Percentiles rank a stretch among this genome's conserved stretches.
Conservation (phyloP, 2,888 invertebrate genomes). For the Glyphotaelius pellucidus region DNA sequence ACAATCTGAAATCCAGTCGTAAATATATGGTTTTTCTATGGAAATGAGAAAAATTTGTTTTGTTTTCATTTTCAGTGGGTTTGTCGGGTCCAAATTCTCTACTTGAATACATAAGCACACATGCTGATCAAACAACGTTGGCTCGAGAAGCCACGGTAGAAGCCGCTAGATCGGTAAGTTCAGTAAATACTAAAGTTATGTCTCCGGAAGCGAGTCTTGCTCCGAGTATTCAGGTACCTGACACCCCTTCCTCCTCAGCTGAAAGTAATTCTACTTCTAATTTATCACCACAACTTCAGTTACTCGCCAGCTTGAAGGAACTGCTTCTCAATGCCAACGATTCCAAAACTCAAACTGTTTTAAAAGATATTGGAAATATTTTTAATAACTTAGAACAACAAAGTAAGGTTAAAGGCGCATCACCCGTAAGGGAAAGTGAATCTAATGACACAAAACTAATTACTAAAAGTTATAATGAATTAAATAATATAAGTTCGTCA, state of each 20-base stretch:
- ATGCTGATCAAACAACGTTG: conserved; percentile 64
- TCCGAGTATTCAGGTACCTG: conserved; percentile 52
- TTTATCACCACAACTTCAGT: conserved; percentile 43
- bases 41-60: not conserved
- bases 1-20: not conserved
- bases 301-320: conserved; percentile 57
- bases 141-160: conserved; percentile 64
- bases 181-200: conserved; percentile 41
- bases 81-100: conserved; percentile 60
- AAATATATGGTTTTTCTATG: not conserved
- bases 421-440: conserved; percentile 69
- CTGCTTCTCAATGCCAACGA: conserved; percentile 59
- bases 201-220: conserved; percentile 41
- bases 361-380: conserved; percentile 71
- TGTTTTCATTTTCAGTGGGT: conserved; percentile 59
- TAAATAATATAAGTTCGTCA: not conserved
- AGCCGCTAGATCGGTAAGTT: conserved; percentile 66
- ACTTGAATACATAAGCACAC: conserved; percentile 62
- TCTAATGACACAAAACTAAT: conserved; percentile 66
- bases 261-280: conserved; percentile 4
- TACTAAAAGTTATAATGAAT: not conserved
- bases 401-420: conserved; percentile 68
- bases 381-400: conserved; percentile 73
- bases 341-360: conserved; percentile 52
- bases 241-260: conserved; percentile 60